phyloP scores from a whole-genome alignment of 2,797 vertebrate genomes.

The Scolopax bukidnonensis region DNA sequence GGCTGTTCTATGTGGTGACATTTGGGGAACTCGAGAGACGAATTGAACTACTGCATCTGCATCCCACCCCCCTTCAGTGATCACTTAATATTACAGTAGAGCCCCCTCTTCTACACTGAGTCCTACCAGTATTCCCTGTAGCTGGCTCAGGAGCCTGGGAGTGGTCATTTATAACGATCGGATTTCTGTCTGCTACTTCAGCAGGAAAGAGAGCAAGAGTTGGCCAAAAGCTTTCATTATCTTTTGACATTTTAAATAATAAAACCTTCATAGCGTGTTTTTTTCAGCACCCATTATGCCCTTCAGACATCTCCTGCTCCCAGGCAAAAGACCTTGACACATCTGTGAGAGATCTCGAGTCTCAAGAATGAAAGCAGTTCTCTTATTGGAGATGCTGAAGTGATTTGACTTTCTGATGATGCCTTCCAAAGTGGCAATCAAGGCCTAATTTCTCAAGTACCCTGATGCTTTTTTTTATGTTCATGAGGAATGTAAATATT shows the following conservation, averaged over 20 bases:
- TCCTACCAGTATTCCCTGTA: neutral
- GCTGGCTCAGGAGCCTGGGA: neutral
- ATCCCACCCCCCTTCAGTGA: neutral
- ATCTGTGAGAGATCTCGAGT: conserved; percentile 6
- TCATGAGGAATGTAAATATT: conserved; percentile 49
- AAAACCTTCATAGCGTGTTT: neutral
- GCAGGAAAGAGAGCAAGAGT: neutral
- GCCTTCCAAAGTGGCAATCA: conserved; percentile 52
- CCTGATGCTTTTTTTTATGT: conserved; percentile 28
- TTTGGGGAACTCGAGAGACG: neutral
- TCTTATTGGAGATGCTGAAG: conserved; percentile 26
- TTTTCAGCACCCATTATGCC: neutral
- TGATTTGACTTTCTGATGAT: conserved; percentile 58
- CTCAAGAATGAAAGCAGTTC: neutral
- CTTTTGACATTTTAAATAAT: conserved; percentile 4
- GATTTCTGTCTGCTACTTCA: neutral
- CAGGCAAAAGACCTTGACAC: conserved; percentile 24
- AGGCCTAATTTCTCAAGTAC: conserved; percentile 47
- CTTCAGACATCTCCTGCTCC: neutral
- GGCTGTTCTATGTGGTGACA: neutral
- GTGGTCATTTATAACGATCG: neutral
- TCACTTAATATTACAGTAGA: neutral
- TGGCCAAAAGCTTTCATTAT: neutral
- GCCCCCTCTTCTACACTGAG: neutral
- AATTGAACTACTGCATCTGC: neutral